Evolutionary conservation across 1,140 invertebrate genomes (phyloP).

Genomic region (Meloidogyne chitwoodi): DNA sequence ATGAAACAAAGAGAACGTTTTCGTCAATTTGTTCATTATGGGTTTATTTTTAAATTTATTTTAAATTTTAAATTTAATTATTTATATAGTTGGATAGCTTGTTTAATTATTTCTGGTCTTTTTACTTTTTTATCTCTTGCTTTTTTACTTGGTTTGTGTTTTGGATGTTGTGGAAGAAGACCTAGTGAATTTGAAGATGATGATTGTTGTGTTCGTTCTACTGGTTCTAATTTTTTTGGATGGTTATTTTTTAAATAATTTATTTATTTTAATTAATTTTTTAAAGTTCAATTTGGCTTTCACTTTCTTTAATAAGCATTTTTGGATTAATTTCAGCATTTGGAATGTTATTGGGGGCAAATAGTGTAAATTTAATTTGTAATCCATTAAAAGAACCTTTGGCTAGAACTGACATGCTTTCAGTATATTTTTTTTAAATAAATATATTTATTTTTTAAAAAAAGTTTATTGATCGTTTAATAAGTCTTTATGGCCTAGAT

Average conservation of each 20-base stretch:
- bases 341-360: constrained; percentile 50
- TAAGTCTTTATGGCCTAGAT: constrained; percentile 27
- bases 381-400: constrained; percentile 52
- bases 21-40: constrained; percentile 16
- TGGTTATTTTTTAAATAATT: constrained; percentile 35
- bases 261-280: background rate
- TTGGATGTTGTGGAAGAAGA: constrained; percentile 55
- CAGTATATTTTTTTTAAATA: too few species aligned
- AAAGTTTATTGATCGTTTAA: constrained; percentile 33
- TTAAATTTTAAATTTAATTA: background rate
- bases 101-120: constrained; percentile 49
- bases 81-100: constrained; percentile 49
- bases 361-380: constrained; percentile 49
- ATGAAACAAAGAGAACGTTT: constrained; percentile 25
- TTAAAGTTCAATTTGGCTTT: constrained; percentile 55
- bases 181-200: constrained; percentile 55
- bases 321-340: constrained; percentile 41
- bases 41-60: constrained; percentile 2
- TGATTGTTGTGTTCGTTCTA: constrained; percentile 56
- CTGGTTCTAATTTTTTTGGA: constrained; percentile 50
- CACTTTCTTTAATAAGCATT: constrained; percentile 38
- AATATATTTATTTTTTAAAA: background rate
- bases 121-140: constrained; percentile 50
- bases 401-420: constrained; percentile 46
- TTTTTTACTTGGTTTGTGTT: constrained; percentile 56